Evolutionary conservation across 2,888 invertebrate species (phyloP), one percentile per base, ranked within the genome.

Genomic region (Nemotelus nigrinus): DNA sequence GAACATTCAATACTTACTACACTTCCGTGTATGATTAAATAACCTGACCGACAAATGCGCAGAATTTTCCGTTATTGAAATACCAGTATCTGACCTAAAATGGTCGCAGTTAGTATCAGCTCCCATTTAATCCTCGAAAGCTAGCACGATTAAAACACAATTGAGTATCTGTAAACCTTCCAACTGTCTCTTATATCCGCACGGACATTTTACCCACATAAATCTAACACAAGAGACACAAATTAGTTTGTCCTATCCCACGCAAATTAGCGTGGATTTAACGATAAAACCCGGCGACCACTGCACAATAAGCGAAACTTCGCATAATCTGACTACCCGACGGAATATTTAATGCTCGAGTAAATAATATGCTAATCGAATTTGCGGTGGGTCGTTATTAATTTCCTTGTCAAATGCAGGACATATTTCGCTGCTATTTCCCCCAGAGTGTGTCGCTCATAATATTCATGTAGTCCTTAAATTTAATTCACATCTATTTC

Each of bases 401-500:
- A 74, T 74, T 74, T 60, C 60, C 39, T 10, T 48, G 63, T 74
- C 74, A 74, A 60, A 60, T 47, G 8, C 63, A 74, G 63, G 39
- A 48, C 50, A 74, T 72, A 72, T 72, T 72, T 57, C 45, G 57
- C 67, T 47, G 39, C 50, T 48, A n/a, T 64, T n/a, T 67, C 65
- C 48, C n/a, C 47, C 47, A 68, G n/a, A 4, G 60, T 44, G n/a
- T 71, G 70, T 60, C 74, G 8, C 41, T 74, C 60, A 57, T 63
- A 43, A 60, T 60, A 60, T 74, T 74, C 74, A 48, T 60, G 48
- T 41, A 43, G 74, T 58, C 48, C 63, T 74, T 63, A 63, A 74
- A 74, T 63, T 74, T 74, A 74, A 74, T 74, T 60, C 74, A 60
- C 74, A 60, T 60, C 50, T 50, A 74, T 74, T 74, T 74, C 60